These are phyloP conservation scores for Ciconia stormi DNA, from an alignment of 2,113 vertebrate genomes.

Conservation along the genomic window DNA sequence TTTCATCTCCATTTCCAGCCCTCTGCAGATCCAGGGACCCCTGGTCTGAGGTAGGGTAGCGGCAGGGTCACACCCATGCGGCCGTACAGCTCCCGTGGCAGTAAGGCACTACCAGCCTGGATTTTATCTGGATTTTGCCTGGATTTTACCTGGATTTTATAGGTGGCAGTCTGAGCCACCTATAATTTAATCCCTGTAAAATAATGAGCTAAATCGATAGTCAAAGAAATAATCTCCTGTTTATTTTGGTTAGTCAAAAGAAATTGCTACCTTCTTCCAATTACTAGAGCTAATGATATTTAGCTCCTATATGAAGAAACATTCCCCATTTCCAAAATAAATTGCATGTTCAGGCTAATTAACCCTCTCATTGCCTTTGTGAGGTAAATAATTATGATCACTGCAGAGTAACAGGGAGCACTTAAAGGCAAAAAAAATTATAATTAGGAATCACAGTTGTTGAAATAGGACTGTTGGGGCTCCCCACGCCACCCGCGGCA, in stretches of 20 bases:
- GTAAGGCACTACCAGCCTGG: background rate
- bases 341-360: background rate
- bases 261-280: background rate
- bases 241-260: background rate
- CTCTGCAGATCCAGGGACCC: background rate
- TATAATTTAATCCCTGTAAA: background rate
- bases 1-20: background rate
- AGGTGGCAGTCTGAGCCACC: background rate
- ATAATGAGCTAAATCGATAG: background rate
- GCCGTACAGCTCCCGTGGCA: background rate
- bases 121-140: background rate
- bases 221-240: background rate
- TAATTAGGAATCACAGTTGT: background rate
- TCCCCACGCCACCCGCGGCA: background rate
- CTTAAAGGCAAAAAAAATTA: background rate
- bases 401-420: background rate
- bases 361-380: background rate
- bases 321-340: background rate
- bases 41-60: background rate
- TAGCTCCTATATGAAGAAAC: background rate
- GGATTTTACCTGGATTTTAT: background rate
- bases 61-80: fast-evolving
- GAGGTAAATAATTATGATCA: background rate
- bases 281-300: background rate
- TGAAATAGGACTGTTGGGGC: background rate